Evolutionary conservation across 2,113 vertebrate genomes (phyloP), one percentile per base, ranked within the genome.

Genomic region (Otocyon megalotis): DNA sequence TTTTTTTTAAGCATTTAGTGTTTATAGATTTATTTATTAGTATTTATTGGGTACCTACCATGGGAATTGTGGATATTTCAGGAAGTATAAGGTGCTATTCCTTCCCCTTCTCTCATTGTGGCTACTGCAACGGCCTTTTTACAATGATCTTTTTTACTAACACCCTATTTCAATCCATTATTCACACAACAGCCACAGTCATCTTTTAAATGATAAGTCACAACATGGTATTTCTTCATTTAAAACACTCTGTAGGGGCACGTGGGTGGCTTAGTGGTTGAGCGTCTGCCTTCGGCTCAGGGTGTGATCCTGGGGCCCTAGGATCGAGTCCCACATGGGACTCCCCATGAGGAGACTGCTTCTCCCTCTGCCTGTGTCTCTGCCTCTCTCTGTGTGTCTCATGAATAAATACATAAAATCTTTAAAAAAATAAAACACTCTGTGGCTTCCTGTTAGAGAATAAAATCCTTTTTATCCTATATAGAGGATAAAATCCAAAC

Each of bases 191-290:
- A 91, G 71, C 35, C 71, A 50, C 16, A 91, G 43, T 24, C 53
- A 77, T 95, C 60, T 85, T 91, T 89, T 65, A 37, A 92, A 90
- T 62, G 88, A 80, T 87, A 90, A 94, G 82, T 95, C 72, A 84
- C 63, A 86, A 58, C 12, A 69, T 1, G 20, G 81, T 84, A 88
- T 58, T 65, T 71, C 37, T 93, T 19, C 19, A 28, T 65, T 97
- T 85, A 95, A 84, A 93, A 80, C 4, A 37, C 56, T 83, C 50
- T 32, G 22, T 28, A 43, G 43, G 43, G 43, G 43, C 43, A 43
- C 6, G 43, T 8, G 43, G 43, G 43, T 43, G 43, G 5, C 43
- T 43, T 7, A 43, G 43, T 43, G 43, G 43, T 43, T 43, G 43
- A 43, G 43, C 7, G 7, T 43, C 43, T 43, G 7, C 43, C 43